Evolutionary conservation across 2,888 invertebrate species (phyloP), one percentile per base, ranked within the genome.

Genomic region (Phasia obesa): DNA sequence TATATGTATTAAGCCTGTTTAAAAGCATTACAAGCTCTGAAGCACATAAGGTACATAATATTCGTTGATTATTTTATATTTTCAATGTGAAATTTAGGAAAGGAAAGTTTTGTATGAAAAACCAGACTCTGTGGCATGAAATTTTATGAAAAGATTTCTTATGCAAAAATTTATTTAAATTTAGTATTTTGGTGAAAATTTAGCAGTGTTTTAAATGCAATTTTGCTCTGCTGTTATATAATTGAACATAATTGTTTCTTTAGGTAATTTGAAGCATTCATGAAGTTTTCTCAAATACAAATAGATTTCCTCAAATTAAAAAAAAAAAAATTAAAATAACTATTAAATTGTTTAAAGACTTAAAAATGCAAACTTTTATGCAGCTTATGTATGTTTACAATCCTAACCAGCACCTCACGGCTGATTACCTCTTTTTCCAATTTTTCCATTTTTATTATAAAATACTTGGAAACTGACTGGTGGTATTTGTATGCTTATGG

Each of bases 171-270:
- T 38, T n/a, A 42, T 60, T 60, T n/a, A 7, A 42, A 60, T 42
- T 60, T 60, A 42, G 35, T 35, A 35, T 1, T 35, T 35, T n/a
- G n/a, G n/a, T n/a, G 11, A 31, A 35, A 35, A 2, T 35, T 11
- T 35, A 11, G 38, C 38, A 35, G 15, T 35, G 13, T 23, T 42
- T 42, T 23, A 23, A 42, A 42, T 19, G n/a, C 23, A 23, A 4
- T 60, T 60, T 23, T 1, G 1, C 9, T 9, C 2, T 23, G 7
- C n/a, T n/a, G 42, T 38, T n/a, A 60, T n/a, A 60, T 42, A 60
- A 60, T 42, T 60, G 23, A 21, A 5, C 15, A 23, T 23, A 60
- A 60, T 60, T 60, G 23, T 38, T 2, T 21, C n/a, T 25, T 21
- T 7, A 9, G 27, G 55, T 27, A 31, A 31, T 55, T 38, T 38